Base-by-base conservation (phyloP, 2,797 vertebrate species). In the Alcedo atthis region DNA sequence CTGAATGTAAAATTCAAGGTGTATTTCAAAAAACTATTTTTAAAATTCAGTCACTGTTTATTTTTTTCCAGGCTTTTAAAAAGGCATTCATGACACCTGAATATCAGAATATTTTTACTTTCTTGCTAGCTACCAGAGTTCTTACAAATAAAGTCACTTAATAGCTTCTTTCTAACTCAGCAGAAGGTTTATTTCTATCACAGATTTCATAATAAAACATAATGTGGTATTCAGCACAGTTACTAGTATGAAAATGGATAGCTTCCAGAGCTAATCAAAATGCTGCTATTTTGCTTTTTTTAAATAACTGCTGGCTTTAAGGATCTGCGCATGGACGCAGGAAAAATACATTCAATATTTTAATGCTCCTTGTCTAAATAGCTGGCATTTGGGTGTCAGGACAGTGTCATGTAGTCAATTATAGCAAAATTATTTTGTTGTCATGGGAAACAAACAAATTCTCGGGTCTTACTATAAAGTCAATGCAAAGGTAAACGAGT, bases 241-340 rank as follows among this genome's bases (percentile, higher is more conserved):
- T 83, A 83, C 62, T 74, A 46, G 15, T 76, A 66, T 86, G 46
- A 96, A 93, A 96, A 93, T 45, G 8, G 68, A 70, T 21, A 37
- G n/a, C 48, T 96, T 96, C 45, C 70, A 82, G 74, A 92, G 66
- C 46, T 81, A 92, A 94, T 71, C 91, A 93, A 91, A 67, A 51
- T 93, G 68, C 88, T 94, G 74, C 88, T 73, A 20, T 68, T 95
- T 89, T 94, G 43, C 49, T 94, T 97, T 95, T 92, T 92, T 73
- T 95, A 96, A 97, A 92, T 95, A 84, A 89, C 70, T 95, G 66
- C 66, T 90, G 84, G 80, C 87, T 96, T 90, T 95, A 95, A 92
- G 89, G 87, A 94, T 87, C 71, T 90, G 22, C 92, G 62, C 61
- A 78, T 92, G 87, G 90, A 93, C 95, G 83, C 54, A 70, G 73